Base-by-base conservation (phyloP, 2,113 vertebrate genomes). In the Ictidomys tridecemlineatus region DNA sequence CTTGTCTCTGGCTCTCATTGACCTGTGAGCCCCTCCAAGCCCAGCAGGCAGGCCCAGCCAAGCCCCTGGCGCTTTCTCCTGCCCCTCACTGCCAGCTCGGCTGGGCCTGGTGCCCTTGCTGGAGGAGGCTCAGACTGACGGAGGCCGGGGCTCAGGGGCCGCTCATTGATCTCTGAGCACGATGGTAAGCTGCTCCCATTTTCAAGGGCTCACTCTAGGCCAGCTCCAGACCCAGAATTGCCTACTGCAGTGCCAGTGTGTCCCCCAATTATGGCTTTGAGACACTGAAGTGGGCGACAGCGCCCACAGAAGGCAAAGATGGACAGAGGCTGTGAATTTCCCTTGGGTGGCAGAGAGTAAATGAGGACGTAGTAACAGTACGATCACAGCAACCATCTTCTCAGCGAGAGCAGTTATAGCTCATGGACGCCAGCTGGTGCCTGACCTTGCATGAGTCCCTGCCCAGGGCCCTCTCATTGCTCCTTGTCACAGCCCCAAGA, bases 131-230 rank as follows among this genome's bases (percentile, higher is more conserved):
- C 82, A 37, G n/a, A 48, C 14, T 34, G 8, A 3, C 5, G 2
- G n/a, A 58, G 53, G 22, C 3, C n/a, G 8, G 70, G 1, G 28
- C 85, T 30, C 45, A 28, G 30, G 28, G 37, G 28, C 48, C n/a
- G 69, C 58, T 51, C 76, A 42, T 6, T 45, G 8, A 0, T 67
- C 80, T 16, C 9, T 0, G 3, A 84, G 45, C n/a, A 65, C 42
- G 34, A 2, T 37, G 5, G 2, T 22, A 17, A 34, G 70, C 10
- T 2, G 56, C 48, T 20, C 8, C 4, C 0, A 7, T 22, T 5
- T 16, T 5, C 4, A 4, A 8, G 58, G 42, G 20, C 53, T 78
- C 37, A 4, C 24, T 18, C 45, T 58, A 30, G 42, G 45, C 34
- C 86, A 56, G 69, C 8, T 45, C 48, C 17, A 9, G 61, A 39